phyloP scores from a whole-genome alignment of 2,797 vertebrate genomes.

The Masticophis lateralis region DNA sequence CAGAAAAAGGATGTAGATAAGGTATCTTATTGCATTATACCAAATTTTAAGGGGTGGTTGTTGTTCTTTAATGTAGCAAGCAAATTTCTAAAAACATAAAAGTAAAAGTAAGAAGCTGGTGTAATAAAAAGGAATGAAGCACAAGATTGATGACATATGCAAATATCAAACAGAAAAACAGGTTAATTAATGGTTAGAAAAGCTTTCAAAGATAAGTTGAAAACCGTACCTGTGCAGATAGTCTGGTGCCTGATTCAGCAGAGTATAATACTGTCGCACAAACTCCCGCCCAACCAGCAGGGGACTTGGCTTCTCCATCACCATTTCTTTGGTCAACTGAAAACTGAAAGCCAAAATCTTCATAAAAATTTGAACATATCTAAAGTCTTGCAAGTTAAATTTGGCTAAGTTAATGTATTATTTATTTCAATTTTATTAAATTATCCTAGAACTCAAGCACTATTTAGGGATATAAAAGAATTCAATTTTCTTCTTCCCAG shows the following conservation, averaged over 20 bases:
- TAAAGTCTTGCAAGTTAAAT: neutral
- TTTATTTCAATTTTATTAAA: neutral
- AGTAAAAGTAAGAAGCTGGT: neutral
- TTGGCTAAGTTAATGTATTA: neutral
- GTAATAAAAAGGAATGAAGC: neutral
- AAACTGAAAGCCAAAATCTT: slow-evolving; percentile 70
- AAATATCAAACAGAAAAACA: neutral
- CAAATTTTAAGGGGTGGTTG: neutral
- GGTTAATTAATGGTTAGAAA: neutral
- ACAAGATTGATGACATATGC: neutral
- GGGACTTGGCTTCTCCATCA: slow-evolving; percentile 99
- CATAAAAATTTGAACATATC: slow-evolving; percentile 17
- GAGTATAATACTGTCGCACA: slow-evolving; percentile 98
- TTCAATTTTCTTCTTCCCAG: neutral
- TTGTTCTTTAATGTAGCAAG: neutral
- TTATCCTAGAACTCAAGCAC: neutral
- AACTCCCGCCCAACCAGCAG: slow-evolving; percentile 99
- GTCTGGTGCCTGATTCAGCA: slow-evolving; percentile 97
- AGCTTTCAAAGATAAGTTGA: neutral
- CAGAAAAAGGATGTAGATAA: neutral
- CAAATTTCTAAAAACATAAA: neutral
- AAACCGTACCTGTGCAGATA: slow-evolving; percentile 88
- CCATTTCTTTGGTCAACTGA: slow-evolving; percentile 99
- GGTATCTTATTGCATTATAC: neutral
- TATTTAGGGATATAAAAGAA: neutral